Base-by-base conservation (phyloP, 2,888 invertebrate genomes). In the Agonopterix subpropinquella region DNA sequence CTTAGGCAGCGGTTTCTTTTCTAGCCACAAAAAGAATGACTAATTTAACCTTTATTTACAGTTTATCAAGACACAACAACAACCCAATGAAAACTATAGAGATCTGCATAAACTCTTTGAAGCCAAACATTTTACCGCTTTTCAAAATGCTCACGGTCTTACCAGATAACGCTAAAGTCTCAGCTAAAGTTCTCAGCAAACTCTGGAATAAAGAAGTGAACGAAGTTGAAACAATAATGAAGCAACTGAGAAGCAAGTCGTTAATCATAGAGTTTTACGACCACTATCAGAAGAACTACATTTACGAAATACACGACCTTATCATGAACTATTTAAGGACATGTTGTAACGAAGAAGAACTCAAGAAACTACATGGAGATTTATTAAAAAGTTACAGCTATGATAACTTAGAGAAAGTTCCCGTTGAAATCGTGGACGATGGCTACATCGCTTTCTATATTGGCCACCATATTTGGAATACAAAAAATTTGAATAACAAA, bases 361-460 rank as follows among this genome's bases (percentile, higher is more conserved):
- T 86, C 47, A 78, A 77, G 53, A 80, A 79, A 48, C 71, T 91
- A 53, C 94, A 94, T 57, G 70, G 74, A 45, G 86, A 87, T 18
- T 85, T 94, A 36, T 74, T 94, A 4, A 80, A 87, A 11, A 90
- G 89, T 47, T 94, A 93, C 64, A 67, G 81, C 10, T 82, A 82
- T 53, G 75, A 74, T 11, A 90, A 89, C 44, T 65, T 77, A 0
- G 71, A 77, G 7, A 85, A 90, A 58, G 89, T 89, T 0, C 77
- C 87, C 28, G 83, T 91, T 1, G 89, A 91, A 50, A 85, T 94
- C 11, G 90, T 91, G 0, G 89, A 92, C 54, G 94, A 94, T 65
- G 92, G 93, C 45, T 95, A 95, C 64, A 93, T 93, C 60, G 92
- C 91, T 9, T 92, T 90, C 37, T 93, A 92, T 64, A 89, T 94